Evolutionary conservation across 2,113 vertebrate genomes (phyloP), one percentile per base, ranked within the genome.

Genomic region (Leptosomus discolor): DNA sequence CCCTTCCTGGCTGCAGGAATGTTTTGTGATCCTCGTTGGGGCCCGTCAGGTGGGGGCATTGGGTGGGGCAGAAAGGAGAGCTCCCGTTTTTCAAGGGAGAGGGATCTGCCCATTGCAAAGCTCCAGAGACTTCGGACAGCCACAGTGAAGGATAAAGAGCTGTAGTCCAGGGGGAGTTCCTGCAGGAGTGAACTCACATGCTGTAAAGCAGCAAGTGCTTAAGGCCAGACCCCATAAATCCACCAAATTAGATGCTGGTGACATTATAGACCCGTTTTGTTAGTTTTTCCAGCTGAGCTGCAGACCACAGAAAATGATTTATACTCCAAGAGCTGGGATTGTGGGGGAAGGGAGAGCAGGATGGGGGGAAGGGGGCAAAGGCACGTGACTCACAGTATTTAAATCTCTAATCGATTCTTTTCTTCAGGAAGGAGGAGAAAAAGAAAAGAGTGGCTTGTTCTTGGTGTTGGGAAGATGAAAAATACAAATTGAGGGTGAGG

Each of bases 241-340:
- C 86, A 83, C 92, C 63, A 91, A 89, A 96, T 69, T 86, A 93
- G 94, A 97, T 81, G 85, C 73, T 94, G 96, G 88, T 93, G 97
- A 97, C 97, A 97, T 96, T 93, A 93, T 17, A 93, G 96, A 85
- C 48, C 88, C 12, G 0, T 77, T 54, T n/a, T 85, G 96, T 90
- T 93, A 88, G 94, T 88, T 97, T 96, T 97, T 96, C 95, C 96
- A 97, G 94, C 97, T 93, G 94, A 96, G 94, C 83, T 69, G 74
- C 93, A 78, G 93, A 94, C 88, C 95, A 82, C 93, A 87, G 88
- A 54, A 37, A 71, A 61, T 92, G 94, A 96, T 97, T 96, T 92
- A 85, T 89, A 51, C 60, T 65, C 50, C n/a, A n/a, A 57, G 63
- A 64, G 36, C 1, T 74, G 88, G 77, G 91, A 73, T 48, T 13